Percentiles rank a stretch among this genome's conserved stretches.
These are phyloP conservation scores for Bothrops jararaca DNA, from an alignment of 2,113 vertebrate species.

Conservation along the genomic window DNA sequence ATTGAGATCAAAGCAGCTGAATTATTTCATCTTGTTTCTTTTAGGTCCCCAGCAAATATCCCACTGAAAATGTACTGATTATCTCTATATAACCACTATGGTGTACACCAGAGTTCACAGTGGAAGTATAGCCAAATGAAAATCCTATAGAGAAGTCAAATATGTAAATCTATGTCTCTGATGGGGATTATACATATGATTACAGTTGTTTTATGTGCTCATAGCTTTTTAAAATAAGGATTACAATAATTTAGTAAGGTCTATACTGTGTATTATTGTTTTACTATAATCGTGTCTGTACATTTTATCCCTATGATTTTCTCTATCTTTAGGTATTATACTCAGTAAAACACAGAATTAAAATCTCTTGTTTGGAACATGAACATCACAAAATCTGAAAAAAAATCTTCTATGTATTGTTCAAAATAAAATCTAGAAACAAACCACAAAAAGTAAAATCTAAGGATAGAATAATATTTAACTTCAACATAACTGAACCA, in stretches of 20 bases:
- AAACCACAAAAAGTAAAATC: not conserved
- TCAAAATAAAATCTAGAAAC: not conserved
- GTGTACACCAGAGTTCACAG: not conserved
- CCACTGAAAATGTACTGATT: not conserved
- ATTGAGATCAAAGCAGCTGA: not conserved
- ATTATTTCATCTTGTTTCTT: not conserved
- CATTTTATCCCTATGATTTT: not conserved
- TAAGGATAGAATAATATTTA: not conserved
- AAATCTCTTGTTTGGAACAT: not conserved
- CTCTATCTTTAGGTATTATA: not conserved
- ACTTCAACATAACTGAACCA: not conserved
- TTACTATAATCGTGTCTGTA: not conserved
- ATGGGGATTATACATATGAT: not conserved
- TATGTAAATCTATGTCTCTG: not conserved
- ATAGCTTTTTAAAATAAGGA: not conserved
- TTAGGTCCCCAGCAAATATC: not conserved
- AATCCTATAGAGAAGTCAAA: not conserved
- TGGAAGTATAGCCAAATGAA: no score
- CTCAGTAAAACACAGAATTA: fast-evolving
- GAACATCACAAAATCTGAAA: not conserved
- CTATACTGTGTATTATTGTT: not conserved
- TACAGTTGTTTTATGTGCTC: not conserved
- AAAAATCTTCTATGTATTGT: not conserved
- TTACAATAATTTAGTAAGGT: not conserved
- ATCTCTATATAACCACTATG: not conserved